Evolutionary conservation across 2,797 vertebrate genomes (phyloP).

Genomic region (Monodelphis domestica): DNA sequence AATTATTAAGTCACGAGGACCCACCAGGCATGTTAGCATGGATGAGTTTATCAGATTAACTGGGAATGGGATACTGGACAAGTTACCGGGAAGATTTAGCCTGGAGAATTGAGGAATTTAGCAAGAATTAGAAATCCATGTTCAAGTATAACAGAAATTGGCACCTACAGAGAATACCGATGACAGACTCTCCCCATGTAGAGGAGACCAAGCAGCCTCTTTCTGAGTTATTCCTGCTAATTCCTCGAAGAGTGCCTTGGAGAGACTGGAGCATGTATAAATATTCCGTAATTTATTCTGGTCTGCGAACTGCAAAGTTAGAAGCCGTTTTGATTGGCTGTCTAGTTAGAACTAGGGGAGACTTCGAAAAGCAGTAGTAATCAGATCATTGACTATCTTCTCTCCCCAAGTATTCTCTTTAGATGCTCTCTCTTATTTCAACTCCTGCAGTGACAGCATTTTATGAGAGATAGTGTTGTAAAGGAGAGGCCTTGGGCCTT

Average conservation of each 20-base stretch:
- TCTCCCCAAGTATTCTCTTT: background rate
- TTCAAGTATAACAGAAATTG: background rate
- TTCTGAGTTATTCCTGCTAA: background rate
- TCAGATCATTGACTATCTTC: background rate
- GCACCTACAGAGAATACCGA: background rate
- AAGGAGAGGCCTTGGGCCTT: background rate
- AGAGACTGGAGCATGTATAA: background rate
- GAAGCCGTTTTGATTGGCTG: background rate
- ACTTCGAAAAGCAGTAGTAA: background rate
- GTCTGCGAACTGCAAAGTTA: background rate
- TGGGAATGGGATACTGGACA: background rate
- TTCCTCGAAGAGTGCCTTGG: background rate
- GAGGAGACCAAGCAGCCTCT: background rate
- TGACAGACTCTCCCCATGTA: background rate
- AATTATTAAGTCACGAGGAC: background rate
- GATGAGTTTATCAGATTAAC: background rate
- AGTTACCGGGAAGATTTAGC: background rate
- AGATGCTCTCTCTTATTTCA: background rate
- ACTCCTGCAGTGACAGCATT: background rate
- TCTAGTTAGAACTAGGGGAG: no score
- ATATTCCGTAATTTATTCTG: background rate
- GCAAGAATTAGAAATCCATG: background rate
- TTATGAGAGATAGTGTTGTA: background rate
- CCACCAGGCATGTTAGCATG: background rate
- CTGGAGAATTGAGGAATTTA: background rate